A percentile compares a stretch with the other conserved stretches of the same genome.
phyloP scores from a whole-genome alignment of 2,113 vertebrate genomes.

The Tonatia bakeri region DNA sequence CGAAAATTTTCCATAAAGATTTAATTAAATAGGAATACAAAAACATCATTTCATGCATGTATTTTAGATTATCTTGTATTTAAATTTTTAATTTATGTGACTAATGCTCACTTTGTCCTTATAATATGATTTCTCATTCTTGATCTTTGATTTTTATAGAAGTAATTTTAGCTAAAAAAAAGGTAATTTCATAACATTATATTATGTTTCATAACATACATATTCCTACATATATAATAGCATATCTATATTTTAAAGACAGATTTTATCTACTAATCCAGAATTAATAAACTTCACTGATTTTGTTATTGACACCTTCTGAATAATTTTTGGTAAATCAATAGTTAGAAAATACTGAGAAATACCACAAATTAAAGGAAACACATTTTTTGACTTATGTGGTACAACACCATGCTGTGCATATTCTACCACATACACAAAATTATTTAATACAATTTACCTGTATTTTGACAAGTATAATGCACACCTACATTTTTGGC shows the following conservation, averaged over 20 bases:
- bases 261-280: neutral
- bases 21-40: neutral
- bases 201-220: neutral
- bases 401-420: neutral
- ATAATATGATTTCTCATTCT: neutral
- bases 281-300: neutral
- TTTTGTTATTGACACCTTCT: neutral
- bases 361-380: neutral
- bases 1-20: neutral
- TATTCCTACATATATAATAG: neutral
- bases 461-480: no score
- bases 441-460: neutral
- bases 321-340: neutral
- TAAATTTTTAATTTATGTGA: neutral
- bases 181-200: neutral
- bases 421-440: neutral
- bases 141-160: neutral
- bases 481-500: no score
- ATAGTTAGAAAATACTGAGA: neutral
- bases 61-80: neutral
- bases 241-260: neutral
- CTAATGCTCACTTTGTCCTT: neutral
- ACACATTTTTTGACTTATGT: neutral
- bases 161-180: neutral
- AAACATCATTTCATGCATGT: neutral